Evolutionary conservation across 2,113 vertebrate genomes (phyloP).

Genomic region (Melanerpes formicivorus): DNA sequence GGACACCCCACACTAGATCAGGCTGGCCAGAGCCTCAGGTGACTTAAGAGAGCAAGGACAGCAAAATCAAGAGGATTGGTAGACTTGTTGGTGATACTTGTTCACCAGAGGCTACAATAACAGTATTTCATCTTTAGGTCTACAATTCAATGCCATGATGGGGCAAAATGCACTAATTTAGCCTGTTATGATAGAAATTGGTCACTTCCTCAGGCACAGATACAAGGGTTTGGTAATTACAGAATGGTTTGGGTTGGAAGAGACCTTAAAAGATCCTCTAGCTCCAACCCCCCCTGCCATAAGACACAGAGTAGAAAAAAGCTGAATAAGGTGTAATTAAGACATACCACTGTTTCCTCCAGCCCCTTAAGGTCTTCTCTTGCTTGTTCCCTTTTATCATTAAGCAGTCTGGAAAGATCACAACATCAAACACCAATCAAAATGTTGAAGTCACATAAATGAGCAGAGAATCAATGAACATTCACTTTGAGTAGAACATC

Average conservation of each 20-base stretch:
- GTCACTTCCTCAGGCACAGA: neutral
- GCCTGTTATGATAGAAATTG: neutral
- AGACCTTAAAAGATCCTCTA: neutral
- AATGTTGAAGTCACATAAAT: neutral
- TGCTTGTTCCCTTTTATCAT: conserved; percentile 92
- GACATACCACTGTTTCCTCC: conserved; percentile 94
- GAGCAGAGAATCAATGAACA: neutral
- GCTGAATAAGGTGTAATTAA: neutral
- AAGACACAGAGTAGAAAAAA: neutral
- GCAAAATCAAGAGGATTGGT: neutral
- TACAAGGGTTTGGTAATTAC: neutral
- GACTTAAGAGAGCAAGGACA: neutral
- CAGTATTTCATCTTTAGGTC: neutral
- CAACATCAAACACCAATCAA: neutral
- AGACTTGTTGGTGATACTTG: neutral
- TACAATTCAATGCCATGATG: neutral
- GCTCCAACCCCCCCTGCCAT: neutral
- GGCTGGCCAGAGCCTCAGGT: neutral
- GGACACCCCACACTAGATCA: too few relatives aligned
- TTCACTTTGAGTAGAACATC: neutral
- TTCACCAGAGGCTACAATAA: neutral
- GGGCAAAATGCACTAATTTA: neutral
- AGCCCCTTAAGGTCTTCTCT: conserved; percentile 94
- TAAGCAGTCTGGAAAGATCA: conserved; percentile 80
- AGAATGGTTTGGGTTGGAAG: neutral